These are phyloP conservation scores for Palloptera scutellata DNA, from an alignment of 2,888 invertebrate genomes.

Conservation along the genomic window DNA sequence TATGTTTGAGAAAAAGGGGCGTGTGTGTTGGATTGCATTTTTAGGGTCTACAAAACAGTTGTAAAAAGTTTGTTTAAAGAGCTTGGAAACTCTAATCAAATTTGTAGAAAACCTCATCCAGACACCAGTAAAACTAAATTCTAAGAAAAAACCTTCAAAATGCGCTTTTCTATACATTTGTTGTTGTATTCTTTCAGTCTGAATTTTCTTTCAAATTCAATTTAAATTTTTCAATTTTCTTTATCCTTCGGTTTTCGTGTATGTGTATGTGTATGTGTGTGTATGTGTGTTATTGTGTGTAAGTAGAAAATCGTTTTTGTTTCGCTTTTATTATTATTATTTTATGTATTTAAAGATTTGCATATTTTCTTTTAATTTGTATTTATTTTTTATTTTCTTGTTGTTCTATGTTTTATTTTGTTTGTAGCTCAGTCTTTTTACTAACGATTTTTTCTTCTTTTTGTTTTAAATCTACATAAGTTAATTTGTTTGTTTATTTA, in stretches of 20 bases:
- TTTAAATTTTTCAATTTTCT: slow-evolving; percentile 14
- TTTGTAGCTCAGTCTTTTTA: slow-evolving; percentile 35
- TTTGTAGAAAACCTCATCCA: not conserved
- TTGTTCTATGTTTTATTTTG: slow-evolving; percentile 16
- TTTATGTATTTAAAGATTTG: slow-evolving; percentile 20
- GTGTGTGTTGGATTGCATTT: not conserved
- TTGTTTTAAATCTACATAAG: too few relatives aligned
- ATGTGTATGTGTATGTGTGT: slow-evolving; percentile 18
- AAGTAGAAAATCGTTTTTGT: not conserved
- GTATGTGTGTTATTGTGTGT: slow-evolving; percentile 2
- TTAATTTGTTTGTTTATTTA: slow-evolving; percentile 26
- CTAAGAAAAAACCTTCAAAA: too few relatives aligned
- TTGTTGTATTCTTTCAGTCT: too few relatives aligned
- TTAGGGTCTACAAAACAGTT: too few relatives aligned
- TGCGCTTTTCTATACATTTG: too few relatives aligned
- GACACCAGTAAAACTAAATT: too few relatives aligned
- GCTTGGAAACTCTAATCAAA: not conserved
- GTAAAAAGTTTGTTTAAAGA: too few relatives aligned
- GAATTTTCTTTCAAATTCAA: too few relatives aligned
- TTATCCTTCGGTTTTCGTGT: not conserved
- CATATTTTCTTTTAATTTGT: slow-evolving; percentile 33
- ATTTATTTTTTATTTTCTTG: slow-evolving; percentile 16
- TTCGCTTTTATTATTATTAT: slow-evolving; percentile 23
- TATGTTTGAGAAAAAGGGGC: slow-evolving; percentile 10
- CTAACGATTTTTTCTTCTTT: slow-evolving; percentile 35